phyloP scores from a whole-genome alignment of 1,140 invertebrate genomes.

The Zaprionus davidi region DNA sequence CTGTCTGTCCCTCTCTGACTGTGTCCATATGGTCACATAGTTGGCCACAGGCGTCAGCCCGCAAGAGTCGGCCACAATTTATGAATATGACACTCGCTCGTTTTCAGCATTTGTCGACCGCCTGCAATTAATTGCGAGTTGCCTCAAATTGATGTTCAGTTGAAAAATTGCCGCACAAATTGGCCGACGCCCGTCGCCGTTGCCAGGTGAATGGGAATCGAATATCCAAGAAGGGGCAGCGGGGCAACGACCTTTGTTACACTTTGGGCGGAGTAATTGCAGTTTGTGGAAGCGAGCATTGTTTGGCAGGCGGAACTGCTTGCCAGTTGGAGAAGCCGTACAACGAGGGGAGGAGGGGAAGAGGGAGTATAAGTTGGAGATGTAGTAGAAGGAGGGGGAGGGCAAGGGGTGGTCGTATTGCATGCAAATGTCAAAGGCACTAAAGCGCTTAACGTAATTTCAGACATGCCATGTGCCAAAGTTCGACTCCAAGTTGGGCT shows the following conservation, averaged over 20 bases:
- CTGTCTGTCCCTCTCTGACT: neutral
- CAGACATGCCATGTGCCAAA: conserved; percentile 52
- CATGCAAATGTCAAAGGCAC: conserved; percentile 50
- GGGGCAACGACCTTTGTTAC: conserved; percentile 25
- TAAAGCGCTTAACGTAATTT: conserved; percentile 54
- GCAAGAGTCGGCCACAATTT: conserved; percentile 41
- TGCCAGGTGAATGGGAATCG: conserved; percentile 16
- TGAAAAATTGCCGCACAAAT: conserved; percentile 11
- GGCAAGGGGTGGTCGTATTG: neutral
- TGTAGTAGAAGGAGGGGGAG: neutral
- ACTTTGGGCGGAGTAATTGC: conserved; percentile 30
- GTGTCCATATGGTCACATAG: conserved; percentile 23
- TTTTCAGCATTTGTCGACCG: conserved; percentile 4
- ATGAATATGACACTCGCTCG: conserved; percentile 46
- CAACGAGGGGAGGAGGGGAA: neutral
- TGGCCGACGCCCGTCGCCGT: neutral
- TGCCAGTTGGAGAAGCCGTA: neutral
- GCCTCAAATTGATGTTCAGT: conserved; percentile 28
- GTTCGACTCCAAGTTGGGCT: conserved; percentile 43
- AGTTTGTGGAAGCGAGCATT: conserved; percentile 25
- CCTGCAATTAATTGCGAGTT: conserved; percentile 46
- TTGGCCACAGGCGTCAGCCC: conserved; percentile 38
- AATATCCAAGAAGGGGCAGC: neutral
- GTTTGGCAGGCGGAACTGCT: conserved; percentile 11
- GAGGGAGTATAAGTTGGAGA: neutral